phyloP scores from a whole-genome alignment of 2,888 invertebrate genomes.

The Scaeva pyrastri region DNA sequence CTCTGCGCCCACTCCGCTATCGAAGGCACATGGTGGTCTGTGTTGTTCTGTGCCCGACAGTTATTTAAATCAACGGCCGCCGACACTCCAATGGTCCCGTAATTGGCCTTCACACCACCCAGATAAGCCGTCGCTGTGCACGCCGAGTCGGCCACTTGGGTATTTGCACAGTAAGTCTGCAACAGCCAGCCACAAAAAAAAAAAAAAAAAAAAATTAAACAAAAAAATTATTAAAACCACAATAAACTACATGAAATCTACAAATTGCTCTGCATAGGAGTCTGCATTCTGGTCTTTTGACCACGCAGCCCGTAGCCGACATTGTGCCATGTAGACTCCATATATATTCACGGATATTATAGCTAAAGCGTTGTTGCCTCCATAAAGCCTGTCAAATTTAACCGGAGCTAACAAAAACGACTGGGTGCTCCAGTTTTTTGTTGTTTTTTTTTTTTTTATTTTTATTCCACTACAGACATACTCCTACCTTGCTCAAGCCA shows the following conservation, averaged over 20 bases:
- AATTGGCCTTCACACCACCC: conserved; percentile 91
- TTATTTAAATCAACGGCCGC: conserved; percentile 87
- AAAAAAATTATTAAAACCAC: conserved; percentile 35
- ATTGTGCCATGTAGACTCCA: not conserved
- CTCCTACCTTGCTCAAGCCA: conserved; percentile 89
- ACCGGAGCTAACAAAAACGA: conserved; percentile 47
- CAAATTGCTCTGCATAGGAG: conserved; percentile 38
- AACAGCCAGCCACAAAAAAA: conserved; percentile 64
- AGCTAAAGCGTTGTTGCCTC: conserved; percentile 14
- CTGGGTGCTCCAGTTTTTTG: conserved; percentile 45
- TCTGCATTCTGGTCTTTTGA: conserved; percentile 16
- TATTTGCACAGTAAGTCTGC: conserved; percentile 91
- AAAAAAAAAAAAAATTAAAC: conserved; percentile 25
- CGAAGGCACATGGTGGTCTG: conserved; percentile 87
- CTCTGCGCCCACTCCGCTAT: conserved; percentile 90
- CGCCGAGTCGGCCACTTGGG: conserved; percentile 93
- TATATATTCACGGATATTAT: too few species aligned
- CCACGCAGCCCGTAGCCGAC: not conserved
- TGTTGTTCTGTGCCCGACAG: conserved; percentile 87
- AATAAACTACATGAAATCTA: conserved; percentile 34
- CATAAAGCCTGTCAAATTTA: conserved; percentile 62
- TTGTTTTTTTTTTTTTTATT: too few species aligned
- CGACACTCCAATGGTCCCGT: conserved; percentile 90
- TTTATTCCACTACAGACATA: not conserved
- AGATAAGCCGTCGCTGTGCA: conserved; percentile 93